Conservation (phyloP, 2,797 vertebrate species). For the Sphenodon punctatus region DNA sequence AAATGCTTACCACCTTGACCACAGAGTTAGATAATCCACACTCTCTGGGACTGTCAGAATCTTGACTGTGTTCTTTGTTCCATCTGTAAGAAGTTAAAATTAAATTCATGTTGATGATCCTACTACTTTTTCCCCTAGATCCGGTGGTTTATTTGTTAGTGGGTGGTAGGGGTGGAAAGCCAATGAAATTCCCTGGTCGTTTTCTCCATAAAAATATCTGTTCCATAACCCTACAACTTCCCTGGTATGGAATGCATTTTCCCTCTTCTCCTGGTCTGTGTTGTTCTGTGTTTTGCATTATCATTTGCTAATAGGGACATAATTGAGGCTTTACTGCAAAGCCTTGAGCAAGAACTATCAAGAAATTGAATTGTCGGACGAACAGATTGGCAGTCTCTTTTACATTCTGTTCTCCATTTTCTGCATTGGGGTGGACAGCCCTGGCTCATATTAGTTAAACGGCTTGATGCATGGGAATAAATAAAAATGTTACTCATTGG, state of each 20-base stretch:
- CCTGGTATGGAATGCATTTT: not conserved
- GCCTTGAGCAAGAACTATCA: not conserved
- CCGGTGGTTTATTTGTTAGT: constrained; percentile 21
- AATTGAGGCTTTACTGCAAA: no score
- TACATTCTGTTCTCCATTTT: no score
- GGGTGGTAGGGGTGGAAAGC: constrained; percentile 1
- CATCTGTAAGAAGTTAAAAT: constrained; percentile 23
- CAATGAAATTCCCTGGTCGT: constrained; percentile 1
- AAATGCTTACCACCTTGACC: constrained; percentile 24
- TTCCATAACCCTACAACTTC: not conserved
- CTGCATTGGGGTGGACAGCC: no score
- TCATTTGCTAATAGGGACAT: not conserved
- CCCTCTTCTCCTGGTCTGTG: not conserved
- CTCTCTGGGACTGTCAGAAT: constrained; percentile 14
- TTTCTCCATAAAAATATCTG: not conserved
- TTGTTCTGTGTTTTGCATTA: not conserved
- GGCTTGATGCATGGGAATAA: no score
- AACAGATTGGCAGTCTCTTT: no score
- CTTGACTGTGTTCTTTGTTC: not conserved
- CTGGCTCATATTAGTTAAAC: no score
- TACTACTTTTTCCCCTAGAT: not conserved
- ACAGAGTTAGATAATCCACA: constrained; percentile 12
- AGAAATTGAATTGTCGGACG: no score
- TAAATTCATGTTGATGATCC: constrained; percentile 11
- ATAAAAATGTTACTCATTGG: no score